phyloP scores from a whole-genome alignment of 2,888 invertebrate genomes.

The Drosophila ustulata region DNA sequence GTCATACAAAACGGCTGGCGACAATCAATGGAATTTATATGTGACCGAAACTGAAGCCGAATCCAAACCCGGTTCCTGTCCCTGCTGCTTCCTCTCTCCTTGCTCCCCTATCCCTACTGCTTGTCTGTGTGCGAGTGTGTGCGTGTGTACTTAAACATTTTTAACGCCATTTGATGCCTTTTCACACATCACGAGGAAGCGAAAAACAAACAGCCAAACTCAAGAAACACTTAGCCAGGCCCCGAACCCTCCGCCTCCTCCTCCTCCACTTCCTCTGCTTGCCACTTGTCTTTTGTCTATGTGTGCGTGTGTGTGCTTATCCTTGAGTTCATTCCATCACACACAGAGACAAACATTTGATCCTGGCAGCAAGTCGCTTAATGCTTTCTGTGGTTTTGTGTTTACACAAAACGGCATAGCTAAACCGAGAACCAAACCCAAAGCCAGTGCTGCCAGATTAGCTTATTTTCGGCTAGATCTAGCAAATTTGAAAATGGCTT shows the following conservation, averaged over 20 bases:
- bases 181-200: conserved; percentile 71
- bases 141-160: conserved; percentile 72
- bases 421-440: conserved; percentile 31
- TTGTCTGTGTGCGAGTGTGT: conserved; percentile 26
- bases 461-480: too few species aligned
- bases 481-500: too few species aligned
- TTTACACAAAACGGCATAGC: conserved; percentile 67
- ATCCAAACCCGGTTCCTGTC: conserved; percentile 17
- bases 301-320: conserved; percentile 30
- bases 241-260: conserved; percentile 27
- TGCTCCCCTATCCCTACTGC: background rate
- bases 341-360: conserved; percentile 48
- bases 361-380: conserved; percentile 56
- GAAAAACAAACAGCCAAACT: conserved; percentile 70
- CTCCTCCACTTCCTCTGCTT: conserved; percentile 10
- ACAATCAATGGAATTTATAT: conserved; percentile 79
- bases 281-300: conserved; percentile 21
- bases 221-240: conserved; percentile 74
- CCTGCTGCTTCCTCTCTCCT: too few species aligned
- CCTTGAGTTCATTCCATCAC: conserved; percentile 50
- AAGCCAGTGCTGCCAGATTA: background rate
- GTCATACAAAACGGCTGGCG: conserved; percentile 77
- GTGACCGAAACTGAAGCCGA: conserved; percentile 40
- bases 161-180: conserved; percentile 81
- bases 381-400: conserved; percentile 64